Evolutionary conservation across 2,888 invertebrate genomes (phyloP).

Genomic region (Chloromyia formosa): DNA sequence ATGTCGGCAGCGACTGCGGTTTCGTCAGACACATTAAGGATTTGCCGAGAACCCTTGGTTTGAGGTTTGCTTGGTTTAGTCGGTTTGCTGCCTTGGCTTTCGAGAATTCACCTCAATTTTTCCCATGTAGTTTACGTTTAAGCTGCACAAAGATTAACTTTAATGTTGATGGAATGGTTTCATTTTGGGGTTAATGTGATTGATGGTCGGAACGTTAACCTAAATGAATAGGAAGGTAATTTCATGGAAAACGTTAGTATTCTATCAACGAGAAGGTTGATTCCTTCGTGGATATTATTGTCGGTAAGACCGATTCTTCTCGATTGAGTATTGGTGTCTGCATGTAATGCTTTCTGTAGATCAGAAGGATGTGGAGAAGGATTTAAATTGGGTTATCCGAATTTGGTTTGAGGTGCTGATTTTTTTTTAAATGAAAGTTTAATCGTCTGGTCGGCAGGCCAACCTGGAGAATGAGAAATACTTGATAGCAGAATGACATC

Average conservation of each 20-base stretch:
- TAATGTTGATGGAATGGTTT: slow-evolving; percentile 42
- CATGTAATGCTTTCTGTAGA: no score
- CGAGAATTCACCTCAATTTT: slow-evolving; percentile 15
- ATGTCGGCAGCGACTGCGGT: background rate
- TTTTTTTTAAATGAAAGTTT: no score
- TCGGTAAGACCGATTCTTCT: background rate
- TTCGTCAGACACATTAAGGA: background rate
- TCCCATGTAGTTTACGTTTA: slow-evolving; percentile 24
- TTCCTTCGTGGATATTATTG: background rate
- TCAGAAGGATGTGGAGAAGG: no score
- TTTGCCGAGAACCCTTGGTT: background rate
- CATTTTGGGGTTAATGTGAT: slow-evolving; percentile 39
- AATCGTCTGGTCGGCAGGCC: no score
- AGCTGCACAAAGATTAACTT: slow-evolving; percentile 36
- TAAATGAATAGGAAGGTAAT: slow-evolving; percentile 5
- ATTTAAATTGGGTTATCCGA: no score
- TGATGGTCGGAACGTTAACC: slow-evolving; percentile 22
- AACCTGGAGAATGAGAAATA: no score
- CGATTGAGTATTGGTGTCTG: background rate
- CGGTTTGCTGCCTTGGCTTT: background rate
- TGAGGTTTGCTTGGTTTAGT: background rate
- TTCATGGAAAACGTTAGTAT: background rate
- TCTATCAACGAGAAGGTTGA: background rate
- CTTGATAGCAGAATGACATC: no score
- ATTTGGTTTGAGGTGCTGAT: no score